Conservation (phyloP, 2,113 vertebrate genomes). For the Boulengerochromis microlepis region DNA sequence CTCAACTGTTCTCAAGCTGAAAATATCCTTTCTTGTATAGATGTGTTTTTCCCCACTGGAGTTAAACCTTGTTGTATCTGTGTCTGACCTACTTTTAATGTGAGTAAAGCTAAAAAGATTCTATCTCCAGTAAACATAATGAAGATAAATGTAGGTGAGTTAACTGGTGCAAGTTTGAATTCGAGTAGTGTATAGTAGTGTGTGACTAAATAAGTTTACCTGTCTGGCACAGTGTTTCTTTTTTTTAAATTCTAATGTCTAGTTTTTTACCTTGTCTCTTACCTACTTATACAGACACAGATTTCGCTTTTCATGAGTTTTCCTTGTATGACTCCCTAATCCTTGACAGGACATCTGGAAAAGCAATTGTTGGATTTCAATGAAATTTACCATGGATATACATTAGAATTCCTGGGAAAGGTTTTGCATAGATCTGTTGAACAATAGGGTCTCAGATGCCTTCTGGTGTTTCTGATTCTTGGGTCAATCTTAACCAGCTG, state of each 20-base stretch:
- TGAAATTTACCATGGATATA: background rate
- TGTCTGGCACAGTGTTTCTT: background rate
- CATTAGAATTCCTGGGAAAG: background rate
- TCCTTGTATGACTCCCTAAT: background rate
- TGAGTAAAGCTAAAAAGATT: background rate
- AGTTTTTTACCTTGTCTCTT: background rate
- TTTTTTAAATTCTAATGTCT: background rate
- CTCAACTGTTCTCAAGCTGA: background rate
- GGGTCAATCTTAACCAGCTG: background rate
- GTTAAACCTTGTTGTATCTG: background rate
- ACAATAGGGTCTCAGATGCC: background rate
- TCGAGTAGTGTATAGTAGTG: background rate
- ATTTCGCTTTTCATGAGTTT: background rate
- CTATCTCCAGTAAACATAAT: background rate
- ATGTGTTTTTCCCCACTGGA: constrained; percentile 19
- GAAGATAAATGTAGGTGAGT: background rate
- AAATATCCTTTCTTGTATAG: background rate
- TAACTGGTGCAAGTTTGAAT: background rate
- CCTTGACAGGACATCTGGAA: background rate
- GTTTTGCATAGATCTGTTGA: background rate
- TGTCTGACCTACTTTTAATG: constrained; percentile 3
- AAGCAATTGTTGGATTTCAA: background rate
- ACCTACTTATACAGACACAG: background rate
- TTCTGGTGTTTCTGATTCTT: background rate
- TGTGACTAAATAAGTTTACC: background rate